Base-by-base conservation (phyloP, 2,797 vertebrate genomes). In the Fistularia tabacaria region DNA sequence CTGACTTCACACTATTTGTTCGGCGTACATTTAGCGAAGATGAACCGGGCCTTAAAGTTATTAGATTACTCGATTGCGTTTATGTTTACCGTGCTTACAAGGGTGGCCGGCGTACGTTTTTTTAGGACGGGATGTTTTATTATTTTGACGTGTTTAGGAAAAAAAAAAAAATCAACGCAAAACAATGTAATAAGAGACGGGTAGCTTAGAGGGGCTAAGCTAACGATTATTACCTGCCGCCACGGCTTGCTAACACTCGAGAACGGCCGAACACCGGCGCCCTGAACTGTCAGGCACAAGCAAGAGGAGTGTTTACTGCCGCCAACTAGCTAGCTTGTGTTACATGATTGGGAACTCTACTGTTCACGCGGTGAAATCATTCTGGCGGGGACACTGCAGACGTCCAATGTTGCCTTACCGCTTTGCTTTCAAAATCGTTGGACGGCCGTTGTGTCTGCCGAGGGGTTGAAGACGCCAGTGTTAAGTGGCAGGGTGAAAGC, bases 231-330 rank as follows among this genome's bases (percentile, higher is more conserved):
- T 61, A 83, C 76, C 74, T 75, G 69, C 49, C 51, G 10, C 44
- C 25, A 57, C 40, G 51, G 57, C 58, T 57, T 46, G 81, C 80
- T 79, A 85, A 59, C 64, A 73, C 36, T 13, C 8, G 43, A 66
- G 57, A 67, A 47, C 75, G 65, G 61, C 73, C 62, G 39, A 69
- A 81, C 76, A 82, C 82, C 80, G 83, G 84, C 67, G 74, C 74
- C 49, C 44, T 51, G 74, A 64, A 66, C 73, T 67, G 73, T 76
- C 78, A 76, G 73, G 55, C 58, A 50, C 55, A 42, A 55, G 53
- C 64, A 53, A 52, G 10, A 54, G 56, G 54, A 6, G 15, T 46
- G 70, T 75, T 72, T 63, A 13, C 52, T 4, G 71, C 70, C 60
- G 71, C 72, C 60, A 74, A 73, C 14, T 36, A 38, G 15, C 57